Evolutionary conservation across 2,797 vertebrate species (phyloP).

Genomic region (Crax fasciolata): DNA sequence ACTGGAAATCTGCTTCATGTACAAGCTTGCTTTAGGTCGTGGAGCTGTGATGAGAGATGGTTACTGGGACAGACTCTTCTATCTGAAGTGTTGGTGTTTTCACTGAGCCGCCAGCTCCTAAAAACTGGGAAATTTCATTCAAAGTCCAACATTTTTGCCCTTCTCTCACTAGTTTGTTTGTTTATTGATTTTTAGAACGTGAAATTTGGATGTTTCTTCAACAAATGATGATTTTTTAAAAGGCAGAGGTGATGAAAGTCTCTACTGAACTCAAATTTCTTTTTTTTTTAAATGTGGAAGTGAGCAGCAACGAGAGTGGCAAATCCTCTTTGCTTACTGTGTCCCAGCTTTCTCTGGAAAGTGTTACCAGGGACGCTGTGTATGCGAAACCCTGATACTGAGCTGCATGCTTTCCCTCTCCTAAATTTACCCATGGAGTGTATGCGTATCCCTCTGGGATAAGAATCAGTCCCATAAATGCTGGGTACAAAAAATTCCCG

Average conservation of each 20-base stretch:
- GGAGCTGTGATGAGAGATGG: background rate
- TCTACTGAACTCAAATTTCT: background rate
- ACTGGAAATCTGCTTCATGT: rapidly evolving
- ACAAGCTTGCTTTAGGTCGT: background rate
- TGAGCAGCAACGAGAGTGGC: background rate
- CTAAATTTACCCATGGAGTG: background rate
- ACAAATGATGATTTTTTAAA: background rate
- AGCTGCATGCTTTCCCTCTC: background rate
- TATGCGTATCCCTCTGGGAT: background rate
- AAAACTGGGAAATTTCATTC: background rate
- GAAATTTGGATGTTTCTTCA: background rate
- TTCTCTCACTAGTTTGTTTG: background rate
- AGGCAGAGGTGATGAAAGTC: background rate
- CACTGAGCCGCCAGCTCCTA: background rate
- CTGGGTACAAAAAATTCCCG: rapidly evolving
- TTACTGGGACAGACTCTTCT: background rate
- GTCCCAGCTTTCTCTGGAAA: background rate
- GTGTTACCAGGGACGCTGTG: background rate
- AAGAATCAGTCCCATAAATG: background rate
- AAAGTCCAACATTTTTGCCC: background rate
- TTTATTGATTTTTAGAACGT: background rate
- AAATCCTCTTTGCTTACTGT: rapidly evolving
- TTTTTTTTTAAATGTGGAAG: background rate
- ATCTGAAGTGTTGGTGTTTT: background rate
- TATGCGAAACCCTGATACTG: background rate